Percentiles rank a stretch among this genome's conserved stretches.
Conservation (phyloP, 2,888 invertebrate genomes). For the Eristalinus aeneus region DNA sequence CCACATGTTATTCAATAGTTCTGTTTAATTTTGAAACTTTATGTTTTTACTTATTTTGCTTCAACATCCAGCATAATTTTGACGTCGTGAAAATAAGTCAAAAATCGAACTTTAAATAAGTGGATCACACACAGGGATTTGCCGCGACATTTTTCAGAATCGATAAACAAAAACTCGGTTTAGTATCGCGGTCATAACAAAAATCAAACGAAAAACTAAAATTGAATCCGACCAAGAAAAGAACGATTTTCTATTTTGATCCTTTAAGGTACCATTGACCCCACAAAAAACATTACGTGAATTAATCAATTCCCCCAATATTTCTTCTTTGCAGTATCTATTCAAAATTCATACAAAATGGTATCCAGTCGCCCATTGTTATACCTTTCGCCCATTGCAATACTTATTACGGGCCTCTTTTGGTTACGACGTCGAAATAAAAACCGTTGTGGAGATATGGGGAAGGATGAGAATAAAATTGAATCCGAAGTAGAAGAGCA, state of each 20-base stretch:
- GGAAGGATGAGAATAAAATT: conserved; percentile 71
- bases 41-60: no score
- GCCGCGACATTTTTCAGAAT: neutral
- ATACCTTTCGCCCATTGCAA: conserved; percentile 90
- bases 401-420: conserved; percentile 88
- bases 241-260: neutral
- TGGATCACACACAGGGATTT: neutral
- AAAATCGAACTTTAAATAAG: neutral
- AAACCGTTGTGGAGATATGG: conserved; percentile 77
- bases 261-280: neutral
- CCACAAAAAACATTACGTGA: neutral
- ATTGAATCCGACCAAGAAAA: neutral
- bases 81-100: neutral
- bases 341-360: conserved; percentile 83
- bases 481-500: conserved; percentile 58
- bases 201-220: neutral
- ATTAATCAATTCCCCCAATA: neutral
- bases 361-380: conserved; percentile 89
- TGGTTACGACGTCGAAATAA: conserved; percentile 91
- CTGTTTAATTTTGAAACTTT: no score
- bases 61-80: neutral
- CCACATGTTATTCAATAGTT: no score
- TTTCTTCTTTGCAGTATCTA: conserved; percentile 47
- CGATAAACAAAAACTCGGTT: neutral
- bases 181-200: neutral